Conservation (phyloP, 2,113 vertebrate species). For the Bubo blakistoni region DNA sequence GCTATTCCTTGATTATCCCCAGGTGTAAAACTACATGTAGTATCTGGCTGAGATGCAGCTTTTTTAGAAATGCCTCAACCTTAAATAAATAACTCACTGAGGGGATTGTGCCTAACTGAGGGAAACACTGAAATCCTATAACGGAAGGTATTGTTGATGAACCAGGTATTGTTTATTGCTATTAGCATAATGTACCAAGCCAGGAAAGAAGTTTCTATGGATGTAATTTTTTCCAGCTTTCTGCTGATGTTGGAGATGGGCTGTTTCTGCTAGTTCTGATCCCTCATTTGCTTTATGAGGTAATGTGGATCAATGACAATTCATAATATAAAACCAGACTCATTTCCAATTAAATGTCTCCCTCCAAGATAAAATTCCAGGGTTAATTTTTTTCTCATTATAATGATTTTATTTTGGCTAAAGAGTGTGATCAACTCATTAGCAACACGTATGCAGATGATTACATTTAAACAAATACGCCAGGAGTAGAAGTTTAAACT, state of each 20-base stretch:
- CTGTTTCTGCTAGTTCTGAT: not conserved
- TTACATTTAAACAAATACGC: not conserved
- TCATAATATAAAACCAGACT: not conserved
- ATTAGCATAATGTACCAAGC: not conserved
- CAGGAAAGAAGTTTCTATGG: not conserved
- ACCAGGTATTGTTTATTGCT: not conserved
- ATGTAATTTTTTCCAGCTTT: not conserved
- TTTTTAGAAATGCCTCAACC: not conserved
- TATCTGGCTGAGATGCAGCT: not conserved
- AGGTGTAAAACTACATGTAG: not conserved
- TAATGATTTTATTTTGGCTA: slow-evolving; percentile 20
- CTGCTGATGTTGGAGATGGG: not conserved
- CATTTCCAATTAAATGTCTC: not conserved
- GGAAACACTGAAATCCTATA: not conserved
- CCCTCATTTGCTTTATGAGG: slow-evolving; percentile 31
- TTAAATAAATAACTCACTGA: not conserved
- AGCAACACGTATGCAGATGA: not conserved
- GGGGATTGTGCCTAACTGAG: not conserved
- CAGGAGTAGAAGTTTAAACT: not conserved
- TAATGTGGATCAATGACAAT: not conserved
- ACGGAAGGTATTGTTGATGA: not conserved
- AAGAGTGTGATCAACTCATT: not conserved
- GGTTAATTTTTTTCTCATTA: not conserved
- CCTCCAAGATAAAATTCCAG: not conserved
- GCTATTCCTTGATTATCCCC: not conserved